These are phyloP conservation scores for Pseudocheirus occidentalis DNA, from an alignment of 2,797 vertebrate genomes.

Conservation along the genomic window DNA sequence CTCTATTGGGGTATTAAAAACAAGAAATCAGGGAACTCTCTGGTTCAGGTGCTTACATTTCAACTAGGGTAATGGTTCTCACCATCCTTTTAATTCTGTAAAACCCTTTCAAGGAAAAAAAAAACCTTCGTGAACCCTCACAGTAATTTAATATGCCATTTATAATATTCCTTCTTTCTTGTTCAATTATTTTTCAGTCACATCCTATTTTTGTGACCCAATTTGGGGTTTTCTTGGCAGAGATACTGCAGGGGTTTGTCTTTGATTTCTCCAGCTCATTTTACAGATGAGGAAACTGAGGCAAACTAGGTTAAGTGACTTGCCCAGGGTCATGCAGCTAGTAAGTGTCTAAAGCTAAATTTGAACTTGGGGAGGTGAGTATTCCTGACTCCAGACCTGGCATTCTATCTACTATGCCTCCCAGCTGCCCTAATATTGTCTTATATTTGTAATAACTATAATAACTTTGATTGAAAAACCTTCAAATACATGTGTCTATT, in stretches of 20 bases:
- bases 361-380: neutral
- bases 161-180: neutral
- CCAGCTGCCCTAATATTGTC: neutral
- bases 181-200: neutral
- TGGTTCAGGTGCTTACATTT: neutral
- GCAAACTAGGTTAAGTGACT: neutral
- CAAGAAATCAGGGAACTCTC: neutral
- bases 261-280: neutral
- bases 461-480: neutral
- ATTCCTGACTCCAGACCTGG: neutral
- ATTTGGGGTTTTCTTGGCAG: neutral
- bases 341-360: neutral
- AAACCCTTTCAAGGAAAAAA: neutral
- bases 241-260: neutral
- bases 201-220: neutral
- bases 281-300: neutral
- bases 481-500: neutral
- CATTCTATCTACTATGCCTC: neutral
- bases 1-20: neutral
- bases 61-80: neutral
- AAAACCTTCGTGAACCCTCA: neutral
- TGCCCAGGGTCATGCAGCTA: neutral
- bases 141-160: neutral
- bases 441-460: neutral
- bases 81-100: neutral